Conservation (phyloP, 2,888 invertebrate genomes). For the Nebria brevicollis region DNA sequence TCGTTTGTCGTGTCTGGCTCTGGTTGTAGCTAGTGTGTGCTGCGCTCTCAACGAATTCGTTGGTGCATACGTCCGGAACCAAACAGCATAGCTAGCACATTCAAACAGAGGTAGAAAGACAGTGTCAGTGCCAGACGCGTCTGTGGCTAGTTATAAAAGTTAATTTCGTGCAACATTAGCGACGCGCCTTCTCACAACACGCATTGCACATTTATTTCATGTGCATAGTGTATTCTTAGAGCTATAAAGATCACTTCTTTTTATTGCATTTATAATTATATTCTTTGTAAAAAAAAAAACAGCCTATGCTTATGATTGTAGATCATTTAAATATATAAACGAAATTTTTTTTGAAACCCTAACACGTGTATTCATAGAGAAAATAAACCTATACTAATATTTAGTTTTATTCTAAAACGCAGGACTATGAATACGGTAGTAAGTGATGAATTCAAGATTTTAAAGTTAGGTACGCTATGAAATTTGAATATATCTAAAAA, state of each 20-base stretch:
- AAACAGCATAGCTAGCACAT: background rate
- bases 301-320: too few species aligned
- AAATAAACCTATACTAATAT: too few species aligned
- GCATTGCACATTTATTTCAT: slow-evolving; percentile 23
- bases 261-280: background rate
- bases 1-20: background rate
- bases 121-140: background rate
- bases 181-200: slow-evolving; percentile 23
- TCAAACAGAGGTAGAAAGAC: background rate
- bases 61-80: slow-evolving; percentile 4
- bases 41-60: background rate
- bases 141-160: slow-evolving; percentile 43
- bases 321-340: too few species aligned
- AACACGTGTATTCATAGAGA: too few species aligned
- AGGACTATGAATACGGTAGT: too few species aligned
- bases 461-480: too few species aligned
- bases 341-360: too few species aligned
- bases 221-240: slow-evolving; percentile 28
- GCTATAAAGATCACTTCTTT: background rate
- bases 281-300: background rate
- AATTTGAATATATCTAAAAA: background rate
- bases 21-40: background rate
- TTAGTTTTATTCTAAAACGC: too few species aligned
- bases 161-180: slow-evolving; percentile 46
- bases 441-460: too few species aligned